Conservation (phyloP, 1,140 invertebrate species). For the Megalonaias nervosa region DNA sequence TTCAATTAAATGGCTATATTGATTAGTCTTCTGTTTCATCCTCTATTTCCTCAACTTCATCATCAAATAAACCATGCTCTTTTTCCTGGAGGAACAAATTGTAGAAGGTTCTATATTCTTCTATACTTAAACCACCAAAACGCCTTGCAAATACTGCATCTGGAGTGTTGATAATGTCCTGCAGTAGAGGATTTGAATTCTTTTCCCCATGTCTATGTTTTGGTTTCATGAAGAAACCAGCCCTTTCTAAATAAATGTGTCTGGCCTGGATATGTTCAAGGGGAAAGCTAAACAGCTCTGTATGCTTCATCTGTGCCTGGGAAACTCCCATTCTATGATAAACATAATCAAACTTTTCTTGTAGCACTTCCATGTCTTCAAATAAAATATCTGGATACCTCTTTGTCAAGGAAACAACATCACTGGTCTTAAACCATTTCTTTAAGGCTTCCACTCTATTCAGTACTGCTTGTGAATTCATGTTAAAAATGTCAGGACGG, state of each 20-base stretch:
- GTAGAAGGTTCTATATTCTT: constrained; percentile 54
- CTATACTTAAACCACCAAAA: constrained; percentile 48
- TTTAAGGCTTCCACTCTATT: constrained; percentile 32
- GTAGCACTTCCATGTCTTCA: constrained; percentile 44
- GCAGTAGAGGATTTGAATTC: constrained; percentile 55
- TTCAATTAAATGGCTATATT: too few species aligned
- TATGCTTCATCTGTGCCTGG: constrained; percentile 56
- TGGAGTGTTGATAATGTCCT: constrained; percentile 49
- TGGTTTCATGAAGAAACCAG: constrained; percentile 52
- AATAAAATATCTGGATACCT: constrained; percentile 47
- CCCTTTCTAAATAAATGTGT: constrained; percentile 55
- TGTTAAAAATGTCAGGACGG: constrained; percentile 3
- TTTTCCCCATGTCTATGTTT: constrained; percentile 46
- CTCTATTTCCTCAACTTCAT: too few species aligned
- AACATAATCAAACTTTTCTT: constrained; percentile 59
- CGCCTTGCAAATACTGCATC: constrained; percentile 51
- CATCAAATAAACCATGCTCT: too few species aligned
- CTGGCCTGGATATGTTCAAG: constrained; percentile 52
- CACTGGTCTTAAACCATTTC: constrained; percentile 39
- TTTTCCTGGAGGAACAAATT: constrained; percentile 11
- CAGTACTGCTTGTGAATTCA: background rate
- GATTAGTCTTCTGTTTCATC: too few species aligned
- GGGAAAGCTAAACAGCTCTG: constrained; percentile 51
- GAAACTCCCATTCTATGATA: constrained; percentile 56
- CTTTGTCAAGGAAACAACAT: constrained; percentile 35